Percentiles rank a stretch among this genome's conserved stretches.
Evolutionary conservation across 1,140 invertebrate genomes (phyloP).

Genomic region (Aleiodes sp.): DNA sequence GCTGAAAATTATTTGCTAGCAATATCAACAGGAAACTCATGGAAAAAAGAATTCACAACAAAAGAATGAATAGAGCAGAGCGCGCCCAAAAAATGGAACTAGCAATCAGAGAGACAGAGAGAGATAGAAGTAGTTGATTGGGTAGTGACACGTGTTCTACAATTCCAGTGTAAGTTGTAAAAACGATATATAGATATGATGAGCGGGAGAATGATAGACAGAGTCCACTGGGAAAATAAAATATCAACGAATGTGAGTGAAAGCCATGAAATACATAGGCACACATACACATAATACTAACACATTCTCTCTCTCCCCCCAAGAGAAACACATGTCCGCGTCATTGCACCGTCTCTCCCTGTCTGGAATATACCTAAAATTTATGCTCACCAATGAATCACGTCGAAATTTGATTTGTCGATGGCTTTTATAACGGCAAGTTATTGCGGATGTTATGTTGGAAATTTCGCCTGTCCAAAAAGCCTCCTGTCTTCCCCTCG

Average conservation of each 20-base stretch:
- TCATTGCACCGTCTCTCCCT: conserved; percentile 61
- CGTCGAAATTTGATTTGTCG: conserved; percentile 68
- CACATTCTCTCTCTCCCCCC: conserved; percentile 20
- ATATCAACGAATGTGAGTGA: neutral
- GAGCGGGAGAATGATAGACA: conserved; percentile 37
- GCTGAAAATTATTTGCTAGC: no score
- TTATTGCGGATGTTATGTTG: conserved; percentile 55
- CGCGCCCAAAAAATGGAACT: no score
- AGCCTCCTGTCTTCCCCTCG: neutral
- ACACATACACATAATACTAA: conserved; percentile 2
- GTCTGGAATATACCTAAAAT: conserved; percentile 54
- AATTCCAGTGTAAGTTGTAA: conserved; percentile 48
- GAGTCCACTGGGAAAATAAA: neutral
- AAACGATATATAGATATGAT: conserved; percentile 56
- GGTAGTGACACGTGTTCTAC: conserved; percentile 35
- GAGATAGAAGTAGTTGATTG: conserved; percentile 26
- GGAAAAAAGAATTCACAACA: no score
- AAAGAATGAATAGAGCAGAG: no score
- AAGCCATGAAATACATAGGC: neutral
- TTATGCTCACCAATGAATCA: conserved; percentile 66
- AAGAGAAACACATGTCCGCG: conserved; percentile 62
- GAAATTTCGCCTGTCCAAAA: conserved; percentile 12
- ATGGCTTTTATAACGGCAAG: conserved; percentile 67
- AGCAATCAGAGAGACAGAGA: no score
- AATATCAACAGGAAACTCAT: no score